Evolutionary conservation across 2,797 vertebrate genomes (phyloP), one percentile per base, ranked within the genome.

Genomic region (Rallus crepitans): DNA sequence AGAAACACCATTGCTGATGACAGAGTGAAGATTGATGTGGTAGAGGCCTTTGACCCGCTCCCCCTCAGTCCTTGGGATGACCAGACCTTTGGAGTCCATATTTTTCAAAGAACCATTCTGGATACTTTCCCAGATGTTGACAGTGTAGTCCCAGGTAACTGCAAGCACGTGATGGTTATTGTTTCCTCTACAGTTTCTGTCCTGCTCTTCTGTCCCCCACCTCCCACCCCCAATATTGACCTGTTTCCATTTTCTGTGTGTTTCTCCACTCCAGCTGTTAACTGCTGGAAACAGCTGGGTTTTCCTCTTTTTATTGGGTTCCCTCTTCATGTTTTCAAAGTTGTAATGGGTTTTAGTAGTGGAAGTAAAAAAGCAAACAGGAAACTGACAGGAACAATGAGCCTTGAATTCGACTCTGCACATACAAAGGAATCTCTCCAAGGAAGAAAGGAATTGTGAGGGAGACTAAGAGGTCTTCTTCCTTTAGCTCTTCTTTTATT

Each of bases 51-150:
- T 91, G 99, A 99, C 80, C 99, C 99, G 0, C 96, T 98, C 35
- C 99, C 99, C 4, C 6, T 98, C 96, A 99, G 99, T 70, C 98
- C 99, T 4, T 98, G 97, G 86, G 98, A 98, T 77, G 98, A 99
- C 55, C 97, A 94, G 68, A 97, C 98, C 2, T 98, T 99, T 73
- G 99, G 99, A 64, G 98, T 98, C 96, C 99, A 99, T 89, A 96
- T 99, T 96, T 98, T 99, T 42, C 99, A 98, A 92, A 99, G 98
- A 95, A 99, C 99, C 5, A 94, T 99, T 72, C 95, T 98, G 95
- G 98, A 99, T 56, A 96, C 98, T 94, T 99, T 99, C 97, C 99
- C 99, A 40, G 95, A 98, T 80, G 94, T 99, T 69, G 88, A 83
- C 87, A 97, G 97, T 19, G 97, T 99, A 27, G 98, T 97, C 72